Evolutionary conservation across 2,888 invertebrate genomes (phyloP).

Genomic region (Cerceris rybyensis): DNA sequence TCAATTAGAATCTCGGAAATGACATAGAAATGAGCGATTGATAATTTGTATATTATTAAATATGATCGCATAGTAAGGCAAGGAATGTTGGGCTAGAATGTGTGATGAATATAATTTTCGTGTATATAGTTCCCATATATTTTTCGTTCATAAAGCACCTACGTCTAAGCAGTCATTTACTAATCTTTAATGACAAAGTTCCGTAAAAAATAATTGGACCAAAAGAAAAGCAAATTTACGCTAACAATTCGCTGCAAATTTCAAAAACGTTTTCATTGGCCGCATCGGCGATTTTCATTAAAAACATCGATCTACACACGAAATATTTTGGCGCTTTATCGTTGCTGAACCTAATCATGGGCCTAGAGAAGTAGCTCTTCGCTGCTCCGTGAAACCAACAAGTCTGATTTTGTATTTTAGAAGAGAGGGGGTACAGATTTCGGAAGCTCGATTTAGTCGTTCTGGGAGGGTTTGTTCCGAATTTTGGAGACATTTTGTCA

Average conservation of each 20-base stretch:
- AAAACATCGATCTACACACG: not conserved
- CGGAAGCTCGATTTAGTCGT: not conserved
- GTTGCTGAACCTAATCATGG: slow-evolving; percentile 16
- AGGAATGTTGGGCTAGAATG: slow-evolving; percentile 8
- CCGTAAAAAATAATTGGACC: slow-evolving; percentile 27
- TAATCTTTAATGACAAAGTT: slow-evolving; percentile 26
- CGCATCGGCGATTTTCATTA: not conserved
- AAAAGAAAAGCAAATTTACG: slow-evolving; percentile 3
- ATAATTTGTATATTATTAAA: slow-evolving; percentile 32
- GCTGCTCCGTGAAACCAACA: slow-evolving; percentile 55
- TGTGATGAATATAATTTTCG: slow-evolving; percentile 25
- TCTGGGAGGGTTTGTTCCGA: not conserved
- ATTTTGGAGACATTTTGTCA: too few relatives aligned
- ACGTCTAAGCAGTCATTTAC: slow-evolving; percentile 7
- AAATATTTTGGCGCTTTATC: not conserved
- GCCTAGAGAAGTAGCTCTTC: slow-evolving; percentile 47
- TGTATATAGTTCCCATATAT: slow-evolving; percentile 37
- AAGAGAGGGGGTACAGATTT: slow-evolving; percentile 3
- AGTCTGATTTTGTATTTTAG: slow-evolving; percentile 67
- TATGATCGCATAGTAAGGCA: slow-evolving; percentile 15
- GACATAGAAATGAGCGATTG: slow-evolving; percentile 3
- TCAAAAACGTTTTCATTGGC: not conserved
- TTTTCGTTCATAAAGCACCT: slow-evolving; percentile 25
- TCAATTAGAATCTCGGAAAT: not conserved
- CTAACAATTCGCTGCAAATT: slow-evolving; percentile 5